These are phyloP conservation scores for Oceanites oceanicus DNA, from an alignment of 2,113 vertebrate genomes.

Conservation along the genomic window DNA sequence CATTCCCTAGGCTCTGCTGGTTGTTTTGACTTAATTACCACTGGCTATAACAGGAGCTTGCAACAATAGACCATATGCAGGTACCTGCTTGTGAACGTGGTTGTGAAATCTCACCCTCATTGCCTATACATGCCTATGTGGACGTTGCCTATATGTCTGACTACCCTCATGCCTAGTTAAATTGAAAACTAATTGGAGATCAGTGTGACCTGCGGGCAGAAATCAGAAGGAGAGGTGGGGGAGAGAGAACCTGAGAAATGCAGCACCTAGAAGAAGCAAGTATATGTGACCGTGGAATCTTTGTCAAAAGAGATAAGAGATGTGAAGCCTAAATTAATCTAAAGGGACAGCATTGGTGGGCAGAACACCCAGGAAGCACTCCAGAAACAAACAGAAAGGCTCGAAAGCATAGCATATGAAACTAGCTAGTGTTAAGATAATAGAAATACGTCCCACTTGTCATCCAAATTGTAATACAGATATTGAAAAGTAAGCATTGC, in stretches of 20 bases:
- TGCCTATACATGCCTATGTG: neutral
- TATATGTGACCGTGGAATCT: neutral
- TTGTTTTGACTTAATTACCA: neutral
- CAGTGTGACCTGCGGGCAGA: neutral
- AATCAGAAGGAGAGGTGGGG: neutral
- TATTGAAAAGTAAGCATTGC: neutral
- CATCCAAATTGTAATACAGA: neutral
- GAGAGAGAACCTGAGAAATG: neutral
- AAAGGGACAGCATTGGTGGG: neutral
- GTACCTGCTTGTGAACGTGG: neutral
- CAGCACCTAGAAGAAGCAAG: neutral
- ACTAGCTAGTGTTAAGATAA: neutral
- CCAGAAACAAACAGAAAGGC: neutral
- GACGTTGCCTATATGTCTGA: neutral
- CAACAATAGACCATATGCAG: neutral
- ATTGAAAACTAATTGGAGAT: neutral
- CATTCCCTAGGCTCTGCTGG: neutral
- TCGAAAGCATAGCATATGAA: neutral
- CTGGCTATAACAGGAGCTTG: neutral
- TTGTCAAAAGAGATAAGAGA: neutral
- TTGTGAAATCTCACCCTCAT: neutral
- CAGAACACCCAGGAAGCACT: neutral
- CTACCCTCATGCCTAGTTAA: neutral
- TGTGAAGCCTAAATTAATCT: neutral
- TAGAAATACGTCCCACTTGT: neutral